A percentile compares a stretch with the other conserved stretches of the same genome.
These are phyloP conservation scores for Akabosia matsudoensis DNA, from an alignment of 1,140 invertebrate genomes.

Conservation along the genomic window DNA sequence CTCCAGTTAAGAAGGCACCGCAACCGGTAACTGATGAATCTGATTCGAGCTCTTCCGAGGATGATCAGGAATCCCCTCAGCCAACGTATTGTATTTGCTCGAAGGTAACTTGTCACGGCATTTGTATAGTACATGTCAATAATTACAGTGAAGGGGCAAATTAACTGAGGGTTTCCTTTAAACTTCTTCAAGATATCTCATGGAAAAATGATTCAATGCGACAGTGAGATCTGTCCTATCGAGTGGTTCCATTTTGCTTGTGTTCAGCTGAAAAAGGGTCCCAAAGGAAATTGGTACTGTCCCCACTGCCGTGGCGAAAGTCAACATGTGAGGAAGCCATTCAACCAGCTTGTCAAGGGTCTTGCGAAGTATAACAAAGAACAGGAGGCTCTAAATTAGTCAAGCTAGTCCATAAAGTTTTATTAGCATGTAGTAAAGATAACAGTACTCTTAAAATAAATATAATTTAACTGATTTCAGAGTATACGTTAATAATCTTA, in stretches of 20 bases:
- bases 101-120: slow-evolving; percentile 59
- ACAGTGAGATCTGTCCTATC: slow-evolving; percentile 94
- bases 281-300: slow-evolving; percentile 98
- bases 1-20: background rate
- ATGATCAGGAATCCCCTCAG: slow-evolving; percentile 76
- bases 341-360: background rate
- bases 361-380: background rate
- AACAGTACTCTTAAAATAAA: too few relatives aligned
- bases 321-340: background rate
- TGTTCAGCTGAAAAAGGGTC: slow-evolving; percentile 90
- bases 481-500: too few relatives aligned
- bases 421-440: too few relatives aligned
- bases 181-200: slow-evolving; percentile 69
- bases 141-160: background rate
- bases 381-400: too few relatives aligned
- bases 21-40: background rate
- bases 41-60: background rate
- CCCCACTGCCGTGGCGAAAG: slow-evolving; percentile 80
- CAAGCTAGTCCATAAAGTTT: too few relatives aligned
- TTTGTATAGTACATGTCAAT: too few relatives aligned
- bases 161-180: background rate
- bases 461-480: too few relatives aligned
- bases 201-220: slow-evolving; percentile 99
- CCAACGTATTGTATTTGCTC: slow-evolving; percentile 97
- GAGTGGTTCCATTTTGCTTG: slow-evolving; percentile 99